Base-by-base conservation (phyloP, 2,888 invertebrate genomes). In the Onthophagus sagittarius region DNA sequence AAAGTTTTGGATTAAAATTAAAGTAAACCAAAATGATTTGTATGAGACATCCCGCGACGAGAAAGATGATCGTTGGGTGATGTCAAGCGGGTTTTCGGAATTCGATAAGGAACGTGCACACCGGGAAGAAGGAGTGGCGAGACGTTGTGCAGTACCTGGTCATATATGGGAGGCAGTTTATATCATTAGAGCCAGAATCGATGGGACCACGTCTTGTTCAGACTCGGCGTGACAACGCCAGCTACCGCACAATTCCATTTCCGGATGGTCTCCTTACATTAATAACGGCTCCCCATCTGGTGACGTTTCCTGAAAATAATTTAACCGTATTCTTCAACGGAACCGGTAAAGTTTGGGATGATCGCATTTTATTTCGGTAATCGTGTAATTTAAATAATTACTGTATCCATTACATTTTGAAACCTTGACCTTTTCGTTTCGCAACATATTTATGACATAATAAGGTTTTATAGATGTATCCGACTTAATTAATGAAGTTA, bases 171-270 rank as follows among this genome's bases (percentile, higher is more conserved):
- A 31, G 67, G 67, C 70, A 70, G 64, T 72, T 72, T 72, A 72
- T 72, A 65, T 63, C 69, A 70, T 70, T 73, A 70, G 69, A 53
- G 72, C 32, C 14, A 23, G 15, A 73, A 73, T 73, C 73, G 73
- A 73, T 73, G 73, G 63, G 73, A 23, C 73, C 69, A 73, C 70
- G 73, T 73, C 73, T 73, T 73, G 32, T 69, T 62, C 73, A 73
- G 73, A 70, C 73, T 62, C 73, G 70, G 63, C 71, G 71, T 74
- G 75, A 76, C 75, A 76, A 73, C 73, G 70, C 74, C 75, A 71
- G 77, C 74, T 74, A 76, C 78, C 75, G 75, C 76, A 77, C 77
- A 78, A 76, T 77, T 77, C 77, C 76, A 79, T 79, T 79, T 79
- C 78, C 78, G 77, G 74, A 72, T 77, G 77, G 77, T 76, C 77